Percentiles rank a stretch among this genome's conserved stretches.
These are phyloP conservation scores for Megatriorchis doriae DNA, from an alignment of 2,113 vertebrate species.

Conservation along the genomic window DNA sequence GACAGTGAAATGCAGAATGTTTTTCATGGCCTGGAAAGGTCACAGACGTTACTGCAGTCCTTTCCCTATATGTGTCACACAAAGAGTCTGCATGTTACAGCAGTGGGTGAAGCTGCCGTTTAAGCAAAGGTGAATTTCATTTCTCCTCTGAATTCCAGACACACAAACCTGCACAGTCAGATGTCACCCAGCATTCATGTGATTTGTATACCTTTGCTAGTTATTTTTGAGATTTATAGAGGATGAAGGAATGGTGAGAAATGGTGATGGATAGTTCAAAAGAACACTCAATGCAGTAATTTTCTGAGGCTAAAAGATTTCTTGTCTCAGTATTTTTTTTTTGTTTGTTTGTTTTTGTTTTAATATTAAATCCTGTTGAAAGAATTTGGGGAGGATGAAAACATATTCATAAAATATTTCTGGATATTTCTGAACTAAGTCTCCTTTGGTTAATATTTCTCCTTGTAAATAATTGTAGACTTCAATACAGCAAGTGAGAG, in stretches of 20 bases:
- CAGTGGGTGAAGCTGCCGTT: neutral
- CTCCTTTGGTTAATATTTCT: neutral
- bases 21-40: neutral
- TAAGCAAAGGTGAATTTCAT: neutral
- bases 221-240: neutral
- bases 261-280: neutral
- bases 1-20: neutral
- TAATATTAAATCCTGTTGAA: neutral
- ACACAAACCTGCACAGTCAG: neutral
- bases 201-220: neutral
- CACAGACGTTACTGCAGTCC: neutral
- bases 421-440: neutral
- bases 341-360: neutral
- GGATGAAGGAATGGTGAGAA: neutral
- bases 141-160: neutral
- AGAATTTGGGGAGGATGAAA: neutral
- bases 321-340: neutral
- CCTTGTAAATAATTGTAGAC: neutral
- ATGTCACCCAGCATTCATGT: fast-evolving
- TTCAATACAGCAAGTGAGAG: neutral
- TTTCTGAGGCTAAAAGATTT: neutral
- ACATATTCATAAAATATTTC: neutral
- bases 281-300: neutral
- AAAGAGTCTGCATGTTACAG: neutral
- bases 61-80: neutral